A percentile compares a stretch with the other conserved stretches of the same genome.
Evolutionary conservation across 2,113 vertebrate genomes (phyloP).

Genomic region (Phrynocephalus versicolor): DNA sequence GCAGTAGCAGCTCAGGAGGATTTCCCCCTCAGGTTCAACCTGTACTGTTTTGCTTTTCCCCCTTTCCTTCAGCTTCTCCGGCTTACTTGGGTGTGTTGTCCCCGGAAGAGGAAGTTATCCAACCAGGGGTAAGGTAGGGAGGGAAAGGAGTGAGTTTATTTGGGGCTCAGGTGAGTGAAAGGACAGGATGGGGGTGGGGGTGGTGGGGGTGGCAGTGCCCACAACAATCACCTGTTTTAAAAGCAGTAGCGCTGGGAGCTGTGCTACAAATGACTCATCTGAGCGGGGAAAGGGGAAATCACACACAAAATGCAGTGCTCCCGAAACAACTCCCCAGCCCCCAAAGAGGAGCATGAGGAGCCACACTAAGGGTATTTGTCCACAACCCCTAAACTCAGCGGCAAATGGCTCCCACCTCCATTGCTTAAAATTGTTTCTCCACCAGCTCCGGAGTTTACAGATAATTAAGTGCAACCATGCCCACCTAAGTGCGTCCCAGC

Average conservation of each 20-base stretch:
- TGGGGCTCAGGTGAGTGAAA: constrained; percentile 11
- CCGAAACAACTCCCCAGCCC: no score
- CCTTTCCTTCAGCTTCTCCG: constrained; percentile 39
- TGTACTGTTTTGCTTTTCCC: neutral
- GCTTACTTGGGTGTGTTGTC: constrained; percentile 77
- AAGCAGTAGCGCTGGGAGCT: neutral
- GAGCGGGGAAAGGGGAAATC: no score
- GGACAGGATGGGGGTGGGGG: neutral
- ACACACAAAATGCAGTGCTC: no score
- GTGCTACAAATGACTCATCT: neutral
- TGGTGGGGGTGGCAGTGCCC: no score
- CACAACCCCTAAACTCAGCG: no score
- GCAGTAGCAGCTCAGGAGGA: constrained; percentile 62
- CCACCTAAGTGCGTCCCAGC: no score
- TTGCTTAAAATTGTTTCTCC: no score
- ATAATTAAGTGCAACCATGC: no score
- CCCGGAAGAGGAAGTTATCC: constrained; percentile 55
- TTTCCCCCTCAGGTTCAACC: constrained; percentile 68
- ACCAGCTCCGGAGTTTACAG: no score
- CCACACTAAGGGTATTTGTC: no score
- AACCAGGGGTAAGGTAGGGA: constrained; percentile 20
- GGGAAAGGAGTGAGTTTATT: neutral
- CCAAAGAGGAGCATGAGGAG: no score
- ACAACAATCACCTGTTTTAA: constrained; percentile 27
- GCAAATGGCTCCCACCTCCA: no score